phyloP scores from a whole-genome alignment of 1,140 invertebrate genomes.

The Dendroctonus ponderosae region DNA sequence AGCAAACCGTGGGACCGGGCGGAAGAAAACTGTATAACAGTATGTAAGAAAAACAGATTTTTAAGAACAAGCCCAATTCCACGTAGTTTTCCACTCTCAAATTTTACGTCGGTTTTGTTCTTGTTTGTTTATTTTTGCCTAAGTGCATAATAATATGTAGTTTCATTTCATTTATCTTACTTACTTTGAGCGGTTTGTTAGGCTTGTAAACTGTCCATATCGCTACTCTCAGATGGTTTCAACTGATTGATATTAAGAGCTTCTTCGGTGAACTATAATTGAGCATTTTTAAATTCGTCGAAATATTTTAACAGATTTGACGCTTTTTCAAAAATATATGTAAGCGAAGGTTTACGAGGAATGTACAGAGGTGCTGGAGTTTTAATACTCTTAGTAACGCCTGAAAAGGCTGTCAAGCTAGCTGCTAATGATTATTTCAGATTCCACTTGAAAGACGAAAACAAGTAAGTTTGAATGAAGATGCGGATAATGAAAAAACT shows the following conservation, averaged over 20 bases:
- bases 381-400: constrained; percentile 96
- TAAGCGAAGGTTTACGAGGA: constrained; percentile 90
- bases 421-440: constrained; percentile 98
- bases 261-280: too few species aligned
- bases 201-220: too few species aligned
- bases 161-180: too few species aligned
- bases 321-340: constrained; percentile 91
- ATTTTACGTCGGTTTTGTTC: too few species aligned
- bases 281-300: too few species aligned
- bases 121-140: too few species aligned
- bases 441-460: constrained; percentile 64
- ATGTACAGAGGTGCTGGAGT: constrained; percentile 97
- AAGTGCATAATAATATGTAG: too few species aligned
- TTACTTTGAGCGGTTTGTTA: too few species aligned
- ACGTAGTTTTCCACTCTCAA: too few species aligned
- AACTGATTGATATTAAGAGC: too few species aligned
- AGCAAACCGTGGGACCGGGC: constrained; percentile 85
- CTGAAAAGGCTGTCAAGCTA: constrained; percentile 98
- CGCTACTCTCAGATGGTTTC: too few species aligned
- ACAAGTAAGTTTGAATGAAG: constrained; percentile 50
- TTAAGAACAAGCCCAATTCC: too few species aligned
- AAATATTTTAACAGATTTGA: constrained; percentile 75
- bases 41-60: constrained; percentile 69
- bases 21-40: constrained; percentile 89
- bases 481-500: background rate